Base-by-base conservation (phyloP, 2,113 vertebrate species). In the Dendropsophus ebraccatus region DNA sequence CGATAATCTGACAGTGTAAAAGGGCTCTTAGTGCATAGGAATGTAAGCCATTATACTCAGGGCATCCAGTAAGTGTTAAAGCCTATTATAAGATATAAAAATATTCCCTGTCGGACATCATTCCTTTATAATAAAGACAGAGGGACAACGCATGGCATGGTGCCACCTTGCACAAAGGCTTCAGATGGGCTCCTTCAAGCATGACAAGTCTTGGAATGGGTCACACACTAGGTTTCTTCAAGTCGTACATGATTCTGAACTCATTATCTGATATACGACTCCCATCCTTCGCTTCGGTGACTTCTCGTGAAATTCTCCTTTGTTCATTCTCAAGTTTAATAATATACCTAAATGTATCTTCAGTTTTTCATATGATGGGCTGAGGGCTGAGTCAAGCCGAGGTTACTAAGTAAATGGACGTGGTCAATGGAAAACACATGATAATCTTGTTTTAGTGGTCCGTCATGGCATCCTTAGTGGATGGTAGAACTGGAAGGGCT, bases 81-180 rank as follows among this genome's bases (percentile, higher is more conserved):
- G 25, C 13, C 13, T 32, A 65, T 45, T 28, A 41, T 30, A 56
- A 81, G 37, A 16, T 35, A n/a, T 2, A 28, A n/a, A 45, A 62
- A 81, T 47, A n/a, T 47, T 13, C 37, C 21, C 41, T 65, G 78
- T 62, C n/a, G 28, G 41, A 80, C 62, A 41, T 86, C 37, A 60
- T 81, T 77, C 37, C 84, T 17, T 28, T 72, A 67, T 86, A 79
- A 86, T 86, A 85, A 86, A 45, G 56, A 10, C 21, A 30, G n/a
- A 5, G n/a, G 47, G 45, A 25, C 75, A 45, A 35, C 50, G 28
- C 9, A 23, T 86, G 77, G 84, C 84, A 56, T 16, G 7, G 25
- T 47, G 84, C 84, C 84, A 86, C 45, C 77, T 52, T 0, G 4
- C 67, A 86, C 65, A 86, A 73, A 45, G 41, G 41, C 54, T 32